Evolutionary conservation across 2,113 vertebrate genomes (phyloP), one percentile per base, ranked within the genome.

Genomic region (Phaetusa simplex): DNA sequence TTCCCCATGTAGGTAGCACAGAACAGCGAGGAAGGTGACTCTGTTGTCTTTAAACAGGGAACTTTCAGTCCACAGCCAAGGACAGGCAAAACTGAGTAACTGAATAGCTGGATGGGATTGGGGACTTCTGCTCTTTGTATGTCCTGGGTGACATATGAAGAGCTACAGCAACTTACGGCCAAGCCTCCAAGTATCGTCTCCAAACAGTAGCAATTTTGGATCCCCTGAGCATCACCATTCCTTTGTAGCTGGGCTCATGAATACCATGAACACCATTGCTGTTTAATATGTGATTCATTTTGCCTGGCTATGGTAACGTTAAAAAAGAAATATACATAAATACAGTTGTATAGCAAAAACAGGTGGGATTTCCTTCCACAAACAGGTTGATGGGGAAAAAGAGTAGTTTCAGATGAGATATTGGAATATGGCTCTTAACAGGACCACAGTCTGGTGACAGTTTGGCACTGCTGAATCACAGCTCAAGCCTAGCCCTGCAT

Each of bases 401-500:
- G 15, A 67, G 27, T 2, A 0, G 14, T 47, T 91, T 85, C 52
- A 90, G 66, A n/a, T 0, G 5, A 90, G 53, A 45, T 85, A 79
- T 14, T 81, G 70, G 70, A 91, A 55, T n/a, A 16, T 26, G 26
- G 70, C 66, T 90, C 14, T 67, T 38, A 61, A 38, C 22, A 32
- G 64, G 69, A 55, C 70, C 55, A 34, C 66, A 23, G 56, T 13
- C 70, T 59, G 78, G 84, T 91, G 93, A 86, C 73, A 73, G 45
- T 82, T 94, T 93, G 96, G 89, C 91, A 91, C 32, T 0, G 26
- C 78, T 96, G 95, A 95, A 95, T 97, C 58, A 55, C 52, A 85
- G 73, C 70, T 72, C 53, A 4, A 30, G 93, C 77, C 73, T 34
- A 88, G 91, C 32, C 27, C 86, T 92, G 92, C 85, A 96, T 94